Evolutionary conservation across 1,140 invertebrate species (phyloP).

Genomic region (Chlorops oryzae): DNA sequence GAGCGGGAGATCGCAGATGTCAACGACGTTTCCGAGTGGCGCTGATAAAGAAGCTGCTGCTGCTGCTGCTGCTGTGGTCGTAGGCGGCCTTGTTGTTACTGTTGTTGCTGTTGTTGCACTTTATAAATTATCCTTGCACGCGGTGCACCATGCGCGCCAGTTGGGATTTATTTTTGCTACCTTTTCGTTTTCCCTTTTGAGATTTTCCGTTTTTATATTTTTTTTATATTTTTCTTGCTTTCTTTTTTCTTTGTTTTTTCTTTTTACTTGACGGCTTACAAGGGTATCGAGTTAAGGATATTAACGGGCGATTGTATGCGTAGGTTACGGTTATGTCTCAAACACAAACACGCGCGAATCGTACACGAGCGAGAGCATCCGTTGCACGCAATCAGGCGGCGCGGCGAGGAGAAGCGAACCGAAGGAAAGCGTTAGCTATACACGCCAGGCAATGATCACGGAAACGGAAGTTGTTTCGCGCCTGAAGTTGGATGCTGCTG

Average conservation of each 20-base stretch:
- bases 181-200: not conserved
- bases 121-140: conserved; percentile 32
- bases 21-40: not conserved
- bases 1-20: not conserved
- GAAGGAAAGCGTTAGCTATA: too few species aligned
- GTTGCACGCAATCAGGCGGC: too few species aligned
- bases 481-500: too few species aligned
- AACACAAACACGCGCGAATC: too few species aligned
- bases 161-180: not conserved
- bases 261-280: too few species aligned
- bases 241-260: not conserved
- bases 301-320: too few species aligned
- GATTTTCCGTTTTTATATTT: not conserved
- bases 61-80: not conserved
- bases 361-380: too few species aligned
- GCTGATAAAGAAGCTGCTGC: not conserved
- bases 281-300: too few species aligned
- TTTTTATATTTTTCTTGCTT: not conserved
- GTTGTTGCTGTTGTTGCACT: conserved; percentile 15
- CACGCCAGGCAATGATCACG: too few species aligned
- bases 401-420: too few species aligned
- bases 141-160: not conserved
- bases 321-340: too few species aligned
- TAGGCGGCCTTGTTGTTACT: not conserved
- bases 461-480: too few species aligned